Conservation (phyloP, 2,888 invertebrate species). For the Rhynchonema sp. region DNA sequence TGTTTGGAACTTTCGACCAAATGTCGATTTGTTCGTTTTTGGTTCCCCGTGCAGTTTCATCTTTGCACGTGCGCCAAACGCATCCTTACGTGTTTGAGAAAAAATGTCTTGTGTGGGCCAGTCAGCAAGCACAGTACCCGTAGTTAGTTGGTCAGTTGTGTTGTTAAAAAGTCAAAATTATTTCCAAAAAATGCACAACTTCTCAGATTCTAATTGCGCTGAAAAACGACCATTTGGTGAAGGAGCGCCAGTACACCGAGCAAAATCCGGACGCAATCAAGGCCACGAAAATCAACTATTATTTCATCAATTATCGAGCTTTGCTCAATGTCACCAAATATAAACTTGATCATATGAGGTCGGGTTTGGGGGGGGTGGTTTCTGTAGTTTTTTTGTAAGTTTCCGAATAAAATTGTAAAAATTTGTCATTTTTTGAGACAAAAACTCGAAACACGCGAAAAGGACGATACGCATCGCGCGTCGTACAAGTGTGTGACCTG, state of each 20-base stretch:
- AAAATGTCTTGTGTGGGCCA: too few species aligned
- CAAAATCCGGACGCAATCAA: constrained; percentile 7
- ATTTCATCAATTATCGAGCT: constrained; percentile 25
- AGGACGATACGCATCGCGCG: constrained; percentile 18
- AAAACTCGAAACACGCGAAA: constrained; percentile 21
- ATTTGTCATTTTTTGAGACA: constrained; percentile 9
- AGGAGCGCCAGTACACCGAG: constrained; percentile 19
- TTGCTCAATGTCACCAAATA: constrained; percentile 25
- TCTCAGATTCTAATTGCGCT: constrained; percentile 12
- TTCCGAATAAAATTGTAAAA: neutral
- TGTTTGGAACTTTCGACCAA: too few species aligned
- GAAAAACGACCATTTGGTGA: constrained; percentile 22
- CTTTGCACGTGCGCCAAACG: too few species aligned
- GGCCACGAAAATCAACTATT: constrained; percentile 14
- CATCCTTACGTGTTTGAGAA: too few species aligned
- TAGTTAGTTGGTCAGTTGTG: too few species aligned
- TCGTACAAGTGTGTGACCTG: constrained; percentile 19
- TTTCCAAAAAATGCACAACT: too few species aligned
- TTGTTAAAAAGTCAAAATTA: too few species aligned
- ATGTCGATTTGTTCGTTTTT: too few species aligned
- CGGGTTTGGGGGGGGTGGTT: too few species aligned
- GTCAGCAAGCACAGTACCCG: too few species aligned
- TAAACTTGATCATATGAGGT: constrained; percentile 27
- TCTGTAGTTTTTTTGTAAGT: too few species aligned
- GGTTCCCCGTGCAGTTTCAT: too few species aligned